phyloP scores from a whole-genome alignment of 2,797 vertebrate genomes.

The Lacerta viridis region DNA sequence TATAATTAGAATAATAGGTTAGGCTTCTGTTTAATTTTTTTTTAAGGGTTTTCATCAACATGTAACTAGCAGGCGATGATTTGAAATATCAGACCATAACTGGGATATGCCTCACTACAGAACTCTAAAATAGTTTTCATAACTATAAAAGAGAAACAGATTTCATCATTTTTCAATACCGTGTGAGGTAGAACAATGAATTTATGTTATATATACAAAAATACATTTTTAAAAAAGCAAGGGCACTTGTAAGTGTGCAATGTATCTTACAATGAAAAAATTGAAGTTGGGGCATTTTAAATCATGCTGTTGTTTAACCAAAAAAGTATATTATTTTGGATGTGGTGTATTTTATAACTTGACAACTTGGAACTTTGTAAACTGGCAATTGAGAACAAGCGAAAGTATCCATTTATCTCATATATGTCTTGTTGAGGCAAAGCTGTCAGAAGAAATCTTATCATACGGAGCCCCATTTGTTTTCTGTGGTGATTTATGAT shows the following conservation, averaged over 20 bases:
- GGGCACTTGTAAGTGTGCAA: constrained; percentile 45
- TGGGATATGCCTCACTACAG: constrained; percentile 46
- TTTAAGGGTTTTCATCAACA: constrained; percentile 60
- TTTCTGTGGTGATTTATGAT: constrained; percentile 91
- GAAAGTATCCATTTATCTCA: constrained; percentile 87
- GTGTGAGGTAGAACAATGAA: constrained; percentile 37
- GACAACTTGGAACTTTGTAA: constrained; percentile 85
- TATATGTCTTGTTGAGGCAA: constrained; percentile 85
- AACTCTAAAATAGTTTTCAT: constrained; percentile 50
- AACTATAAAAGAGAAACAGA: constrained; percentile 48
- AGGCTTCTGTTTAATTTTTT: constrained; percentile 43
- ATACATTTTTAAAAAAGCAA: constrained; percentile 16
- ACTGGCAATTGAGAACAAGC: constrained; percentile 85
- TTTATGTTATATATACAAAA: constrained; percentile 14
- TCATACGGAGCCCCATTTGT: constrained; percentile 89
- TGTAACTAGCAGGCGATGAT: constrained; percentile 43
- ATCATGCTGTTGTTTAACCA: constrained; percentile 69
- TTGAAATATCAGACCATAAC: constrained; percentile 28
- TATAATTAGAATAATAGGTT: constrained; percentile 50
- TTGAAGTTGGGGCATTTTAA: constrained; percentile 65
- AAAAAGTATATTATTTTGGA: constrained; percentile 79
- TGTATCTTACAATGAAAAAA: constrained; percentile 63
- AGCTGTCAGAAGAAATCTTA: constrained; percentile 89
- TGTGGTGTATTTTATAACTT: constrained; percentile 82
- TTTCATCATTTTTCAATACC: constrained; percentile 53